A percentile compares a stretch with the other conserved stretches of the same genome.
Conservation (phyloP, 2,113 vertebrate species). For the Pseudolaguvia tuberculata region DNA sequence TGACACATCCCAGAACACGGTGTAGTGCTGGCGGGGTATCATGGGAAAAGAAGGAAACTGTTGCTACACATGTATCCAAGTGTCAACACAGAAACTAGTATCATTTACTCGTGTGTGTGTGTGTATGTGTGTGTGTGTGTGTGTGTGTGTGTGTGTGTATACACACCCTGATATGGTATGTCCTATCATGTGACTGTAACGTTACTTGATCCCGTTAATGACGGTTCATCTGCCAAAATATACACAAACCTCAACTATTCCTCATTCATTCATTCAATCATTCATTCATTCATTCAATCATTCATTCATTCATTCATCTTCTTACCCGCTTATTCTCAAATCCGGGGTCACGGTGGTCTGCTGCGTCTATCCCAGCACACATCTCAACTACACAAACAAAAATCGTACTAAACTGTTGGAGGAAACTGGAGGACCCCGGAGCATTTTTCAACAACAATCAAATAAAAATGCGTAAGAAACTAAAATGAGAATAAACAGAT, state of each 20-base stretch:
- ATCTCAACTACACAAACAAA: no score
- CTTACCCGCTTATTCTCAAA: no score
- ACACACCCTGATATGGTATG: neutral
- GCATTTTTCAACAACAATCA: no score
- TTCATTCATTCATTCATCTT: no score
- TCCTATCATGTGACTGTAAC: neutral
- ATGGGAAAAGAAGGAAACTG: no score
- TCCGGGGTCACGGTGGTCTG: no score
- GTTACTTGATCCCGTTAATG: neutral
- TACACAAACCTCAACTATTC: neutral
- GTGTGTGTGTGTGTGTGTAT: neutral
- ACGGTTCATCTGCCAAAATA: neutral
- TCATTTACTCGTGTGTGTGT: neutral
- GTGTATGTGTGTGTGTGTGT: no score
- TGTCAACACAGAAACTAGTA: neutral
- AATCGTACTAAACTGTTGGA: no score
- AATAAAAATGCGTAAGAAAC: neutral
- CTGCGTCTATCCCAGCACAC: no score
- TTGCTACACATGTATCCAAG: slow-evolving; percentile 19
- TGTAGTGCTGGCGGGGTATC: neutral
- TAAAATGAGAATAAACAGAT: neutral
- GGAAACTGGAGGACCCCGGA: no score
- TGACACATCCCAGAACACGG: neutral
- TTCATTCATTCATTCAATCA: no score
- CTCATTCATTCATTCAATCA: neutral